Evolutionary conservation across 1,140 invertebrate species (phyloP), one percentile per base, ranked within the genome.

Genomic region (Lepidurus arcticus): DNA sequence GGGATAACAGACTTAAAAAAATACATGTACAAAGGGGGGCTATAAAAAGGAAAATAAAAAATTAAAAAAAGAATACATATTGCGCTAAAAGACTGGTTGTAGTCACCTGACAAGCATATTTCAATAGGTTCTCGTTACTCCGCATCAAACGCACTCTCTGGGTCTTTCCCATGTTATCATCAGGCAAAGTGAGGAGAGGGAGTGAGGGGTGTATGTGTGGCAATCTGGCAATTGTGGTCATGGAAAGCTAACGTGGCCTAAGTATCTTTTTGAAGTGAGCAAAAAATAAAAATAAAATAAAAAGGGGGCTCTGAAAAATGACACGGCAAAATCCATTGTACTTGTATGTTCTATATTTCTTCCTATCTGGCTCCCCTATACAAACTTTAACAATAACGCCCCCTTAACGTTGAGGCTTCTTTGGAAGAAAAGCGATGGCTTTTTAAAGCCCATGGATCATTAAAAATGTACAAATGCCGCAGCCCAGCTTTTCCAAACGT

Each of bases 321-420:
- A 65, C 53, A 16, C 13, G 21, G 53, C 53, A 21, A 65, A 65
- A 65, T 65, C 53, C 53, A 16, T 65, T 65, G 8, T 65, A 65
- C 53, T 65, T 65, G 2, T 65, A 21, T 65, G 53, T 65, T 65
- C 53, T 65, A 65, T 65, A 65, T 65, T 65, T 65, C 34, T 34
- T 13, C 53, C 53, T 65, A 21, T 65, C 53, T 21, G 21, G 53
- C 53, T 34, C 53, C 53, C 53, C 53, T 65, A 65, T 21, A 1
- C 53, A n/a, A 65, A 21, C 53, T 21, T 65, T 34, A 34, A 65
- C 53, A 65, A 65, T 65, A 65, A 65, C 53, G 53, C 53, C 21
- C 53, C 21, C 53, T 65, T 65, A 13, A 65, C 16, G 53, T 8
- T 11, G 8, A 65, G 53, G 16, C 53, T 65, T 16, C 21, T 65